Evolutionary conservation across 2,797 vertebrate species (phyloP), one percentile per base, ranked within the genome.

Genomic region (Telmatherina bonti): DNA sequence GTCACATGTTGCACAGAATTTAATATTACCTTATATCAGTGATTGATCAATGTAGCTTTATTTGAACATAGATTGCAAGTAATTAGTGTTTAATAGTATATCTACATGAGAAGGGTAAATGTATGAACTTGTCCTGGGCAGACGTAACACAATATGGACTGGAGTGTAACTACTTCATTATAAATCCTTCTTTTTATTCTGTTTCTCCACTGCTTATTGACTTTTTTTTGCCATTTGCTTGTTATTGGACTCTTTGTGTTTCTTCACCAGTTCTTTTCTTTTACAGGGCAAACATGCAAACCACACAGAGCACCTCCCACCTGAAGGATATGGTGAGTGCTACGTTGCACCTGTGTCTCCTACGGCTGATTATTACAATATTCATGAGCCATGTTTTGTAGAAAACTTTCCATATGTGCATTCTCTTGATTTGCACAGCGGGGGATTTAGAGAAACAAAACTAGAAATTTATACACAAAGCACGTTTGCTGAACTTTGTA

Each of bases 301-400:
- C 89, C 97, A 97, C 89, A 93, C 93, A 13, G 97, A 99, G 66
- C 96, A 98, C 87, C 97, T 98, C 83, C 96, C 96, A 86, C 95
- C 94, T 67, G 98, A 99, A 90, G 97, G 96, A 91, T 96, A 96
- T 88, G 97, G 98, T 99, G 70, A 91, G 91, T 89, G 9, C 53
- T 55, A 13, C 5, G 15, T 45, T 4, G 11, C 38, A 6, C 3
- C 7, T 1, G 26, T 76, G 74, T 47, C 41, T 12, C n/a, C n/a
- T n/a, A n/a, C n/a, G n/a, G n/a, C n/a, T n/a, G n/a, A n/a, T n/a
- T n/a, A n/a, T 22, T 3, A 51, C 27, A 57, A 35, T 61, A 41
- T 68, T 24, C 9, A 36, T 18, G 18, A 11, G 1, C 26, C 26
- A 18, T 43, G 27, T 43, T 27, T 27, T 60, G 7, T 2, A 4